Conservation (phyloP, 2,113 vertebrate genomes). For the Gymnarchus niloticus region DNA sequence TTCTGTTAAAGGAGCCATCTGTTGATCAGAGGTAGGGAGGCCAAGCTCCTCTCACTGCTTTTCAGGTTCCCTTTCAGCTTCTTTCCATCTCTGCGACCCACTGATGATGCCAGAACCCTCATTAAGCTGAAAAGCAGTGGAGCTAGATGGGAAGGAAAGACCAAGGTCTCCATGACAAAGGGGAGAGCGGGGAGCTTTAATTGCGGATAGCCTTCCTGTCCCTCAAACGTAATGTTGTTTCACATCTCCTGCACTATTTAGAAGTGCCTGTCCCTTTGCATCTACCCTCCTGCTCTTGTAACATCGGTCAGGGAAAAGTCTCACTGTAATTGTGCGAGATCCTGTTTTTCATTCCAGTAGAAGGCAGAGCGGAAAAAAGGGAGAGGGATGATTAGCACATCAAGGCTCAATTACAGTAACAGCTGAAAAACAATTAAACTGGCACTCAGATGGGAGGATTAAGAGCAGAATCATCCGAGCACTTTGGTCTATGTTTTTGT, state of each 20-base stretch:
- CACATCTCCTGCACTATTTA: neutral
- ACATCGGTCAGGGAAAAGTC: neutral
- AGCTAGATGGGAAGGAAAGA: neutral
- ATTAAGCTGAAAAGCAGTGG: slow-evolving; percentile 20
- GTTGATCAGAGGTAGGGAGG: slow-evolving; percentile 40
- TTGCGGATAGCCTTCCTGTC: neutral
- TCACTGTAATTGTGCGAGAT: neutral
- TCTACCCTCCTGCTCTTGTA: neutral
- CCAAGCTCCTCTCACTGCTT: slow-evolving; percentile 19
- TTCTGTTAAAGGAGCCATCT: slow-evolving; percentile 53
- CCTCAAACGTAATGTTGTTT: slow-evolving; percentile 19
- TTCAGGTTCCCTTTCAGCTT: slow-evolving; percentile 26
- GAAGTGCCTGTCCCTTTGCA: neutral
- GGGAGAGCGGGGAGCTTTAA: neutral
- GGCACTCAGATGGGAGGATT: neutral
- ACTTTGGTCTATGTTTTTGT: neutral
- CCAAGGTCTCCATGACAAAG: neutral
- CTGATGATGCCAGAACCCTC: slow-evolving; percentile 25
- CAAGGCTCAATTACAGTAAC: slow-evolving; percentile 10
- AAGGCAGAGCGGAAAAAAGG: neutral
- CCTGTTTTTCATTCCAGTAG: slow-evolving; percentile 4
- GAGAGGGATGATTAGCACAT: neutral
- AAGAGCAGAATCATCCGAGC: neutral
- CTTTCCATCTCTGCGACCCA: slow-evolving; percentile 1
- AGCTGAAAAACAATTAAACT: slow-evolving; percentile 12